These are phyloP conservation scores for Polyodon spathula DNA, from an alignment of 2,113 vertebrate genomes.

Conservation along the genomic window DNA sequence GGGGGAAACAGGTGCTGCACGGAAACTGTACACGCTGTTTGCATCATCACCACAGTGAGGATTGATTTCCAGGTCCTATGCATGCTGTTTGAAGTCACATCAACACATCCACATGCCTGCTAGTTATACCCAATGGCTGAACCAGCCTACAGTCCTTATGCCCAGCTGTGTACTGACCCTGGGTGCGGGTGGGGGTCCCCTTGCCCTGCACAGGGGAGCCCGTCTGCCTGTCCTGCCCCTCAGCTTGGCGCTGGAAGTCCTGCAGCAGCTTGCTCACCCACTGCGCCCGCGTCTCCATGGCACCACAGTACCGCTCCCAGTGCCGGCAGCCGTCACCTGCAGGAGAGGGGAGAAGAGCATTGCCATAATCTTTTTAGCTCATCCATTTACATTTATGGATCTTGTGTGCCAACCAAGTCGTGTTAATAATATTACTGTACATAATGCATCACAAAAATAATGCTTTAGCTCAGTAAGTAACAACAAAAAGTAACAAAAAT, in stretches of 20 bases:
- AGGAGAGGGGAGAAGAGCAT: not conserved
- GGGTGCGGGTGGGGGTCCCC: conserved; percentile 45
- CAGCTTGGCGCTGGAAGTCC: conserved; percentile 71
- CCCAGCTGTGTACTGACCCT: conserved; percentile 25
- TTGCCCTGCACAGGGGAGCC: conserved; percentile 28
- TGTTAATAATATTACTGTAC: too few relatives aligned
- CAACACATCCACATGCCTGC: not conserved
- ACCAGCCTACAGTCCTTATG: not conserved
- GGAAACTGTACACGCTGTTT: too few relatives aligned
- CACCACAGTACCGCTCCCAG: conserved; percentile 81
- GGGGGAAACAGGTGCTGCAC: too few relatives aligned
- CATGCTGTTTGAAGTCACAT: too few relatives aligned
- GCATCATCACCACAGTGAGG: too few relatives aligned
- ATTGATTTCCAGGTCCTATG: too few relatives aligned
- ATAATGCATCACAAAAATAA: too few relatives aligned
- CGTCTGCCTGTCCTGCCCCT: conserved; percentile 43
- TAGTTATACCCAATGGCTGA: not conserved
- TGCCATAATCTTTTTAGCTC: too few relatives aligned
- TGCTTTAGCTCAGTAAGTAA: too few relatives aligned
- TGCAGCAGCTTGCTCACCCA: conserved; percentile 77
- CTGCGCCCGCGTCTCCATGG: conserved; percentile 81
- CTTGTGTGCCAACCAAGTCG: too few relatives aligned
- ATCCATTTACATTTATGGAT: too few relatives aligned
- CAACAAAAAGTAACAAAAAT: too few relatives aligned
- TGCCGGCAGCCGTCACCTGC: conserved; percentile 76